These are phyloP conservation scores for Isoperla grammatica DNA, from an alignment of 2,888 invertebrate genomes.

Conservation along the genomic window DNA sequence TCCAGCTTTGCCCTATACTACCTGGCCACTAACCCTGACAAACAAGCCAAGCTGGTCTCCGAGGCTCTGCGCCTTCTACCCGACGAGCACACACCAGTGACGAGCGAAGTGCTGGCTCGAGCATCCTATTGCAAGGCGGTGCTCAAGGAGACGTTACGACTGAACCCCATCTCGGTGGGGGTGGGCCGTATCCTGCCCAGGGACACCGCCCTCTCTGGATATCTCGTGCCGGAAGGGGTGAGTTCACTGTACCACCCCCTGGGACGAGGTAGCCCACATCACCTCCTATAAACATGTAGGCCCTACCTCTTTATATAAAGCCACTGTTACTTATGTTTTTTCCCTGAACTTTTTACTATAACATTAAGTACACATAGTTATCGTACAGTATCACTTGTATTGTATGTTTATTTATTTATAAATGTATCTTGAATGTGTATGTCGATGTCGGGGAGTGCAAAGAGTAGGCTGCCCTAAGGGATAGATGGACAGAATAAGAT, in stretches of 20 bases:
- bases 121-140: slow-evolving; percentile 71
- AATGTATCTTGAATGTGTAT: too few species aligned
- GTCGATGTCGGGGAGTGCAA: too few species aligned
- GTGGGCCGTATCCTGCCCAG: slow-evolving; percentile 67
- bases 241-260: slow-evolving; percentile 37
- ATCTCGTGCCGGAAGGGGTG: slow-evolving; percentile 70
- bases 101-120: slow-evolving; percentile 53
- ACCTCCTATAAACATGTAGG: neutral
- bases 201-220: slow-evolving; percentile 65
- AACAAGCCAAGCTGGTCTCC: slow-evolving; percentile 60
- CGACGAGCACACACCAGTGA: slow-evolving; percentile 47
- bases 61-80: slow-evolving; percentile 59
- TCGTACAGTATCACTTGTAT: too few species aligned
- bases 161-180: slow-evolving; percentile 80
- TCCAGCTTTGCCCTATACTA: slow-evolving; percentile 75
- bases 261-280: too few species aligned
- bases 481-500: too few species aligned
- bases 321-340: too few species aligned
- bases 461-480: too few species aligned
- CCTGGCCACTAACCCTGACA: slow-evolving; percentile 60
- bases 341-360: too few species aligned
- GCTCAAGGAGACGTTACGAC: slow-evolving; percentile 75
- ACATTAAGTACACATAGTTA: too few species aligned
- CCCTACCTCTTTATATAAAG: neutral
- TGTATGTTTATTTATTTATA: too few species aligned